Conservation (phyloP, 1,140 invertebrate species). For the Lepidurus arcticus region DNA sequence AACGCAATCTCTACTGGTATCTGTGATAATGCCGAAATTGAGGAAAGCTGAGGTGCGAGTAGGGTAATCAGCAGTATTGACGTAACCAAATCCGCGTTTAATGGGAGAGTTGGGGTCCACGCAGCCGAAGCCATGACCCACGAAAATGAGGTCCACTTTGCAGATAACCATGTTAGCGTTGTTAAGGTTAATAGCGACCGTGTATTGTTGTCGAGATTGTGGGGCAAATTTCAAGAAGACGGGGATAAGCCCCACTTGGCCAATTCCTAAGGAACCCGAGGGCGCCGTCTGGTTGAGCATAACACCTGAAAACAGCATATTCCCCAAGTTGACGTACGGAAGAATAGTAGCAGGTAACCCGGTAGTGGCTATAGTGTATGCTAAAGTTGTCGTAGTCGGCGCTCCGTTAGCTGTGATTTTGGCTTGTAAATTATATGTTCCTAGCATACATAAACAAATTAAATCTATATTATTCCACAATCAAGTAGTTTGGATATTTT, state of each 20-base stretch:
- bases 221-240: not conserved
- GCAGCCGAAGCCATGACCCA: conserved; percentile 3
- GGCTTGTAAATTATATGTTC: not conserved
- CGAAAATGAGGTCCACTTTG: not conserved
- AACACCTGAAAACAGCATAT: not conserved
- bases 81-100: not conserved
- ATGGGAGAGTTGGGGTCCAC: not conserved
- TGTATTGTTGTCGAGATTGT: not conserved
- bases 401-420: not conserved
- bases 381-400: not conserved
- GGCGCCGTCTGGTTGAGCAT: not conserved
- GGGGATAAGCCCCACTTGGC: not conserved
- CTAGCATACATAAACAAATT: not conserved
- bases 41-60: not conserved
- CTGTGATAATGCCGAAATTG: conserved; percentile 1
- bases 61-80: not conserved
- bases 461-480: not conserved
- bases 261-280: not conserved
- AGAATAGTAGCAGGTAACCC: conserved; percentile 1
- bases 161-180: not conserved
- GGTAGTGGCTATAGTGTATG: not conserved
- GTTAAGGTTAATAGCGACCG: not conserved
- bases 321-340: not conserved
- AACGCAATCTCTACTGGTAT: not conserved
- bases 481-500: not conserved